Evolutionary conservation across 2,888 invertebrate genomes (phyloP).

Genomic region (Meghimatium bilineatum): DNA sequence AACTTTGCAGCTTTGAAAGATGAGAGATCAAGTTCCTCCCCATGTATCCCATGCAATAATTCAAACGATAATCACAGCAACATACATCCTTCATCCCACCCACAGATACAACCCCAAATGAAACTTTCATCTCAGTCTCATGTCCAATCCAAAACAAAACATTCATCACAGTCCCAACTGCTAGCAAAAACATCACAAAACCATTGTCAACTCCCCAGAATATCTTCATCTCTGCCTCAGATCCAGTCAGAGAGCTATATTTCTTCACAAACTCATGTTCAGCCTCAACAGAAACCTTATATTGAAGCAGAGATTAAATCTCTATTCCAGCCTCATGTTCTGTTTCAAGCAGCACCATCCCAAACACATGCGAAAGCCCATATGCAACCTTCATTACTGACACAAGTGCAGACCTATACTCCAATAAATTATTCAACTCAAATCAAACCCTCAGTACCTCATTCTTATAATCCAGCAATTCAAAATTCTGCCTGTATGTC

Average conservation of each 20-base stretch:
- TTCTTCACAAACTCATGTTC: not conserved
- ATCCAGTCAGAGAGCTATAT: not conserved
- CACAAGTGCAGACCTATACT: not conserved
- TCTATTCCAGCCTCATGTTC: not conserved
- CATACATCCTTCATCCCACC: not conserved
- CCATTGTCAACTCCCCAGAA: not conserved
- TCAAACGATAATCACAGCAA: not conserved
- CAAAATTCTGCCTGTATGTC: not conserved
- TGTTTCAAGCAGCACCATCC: not conserved
- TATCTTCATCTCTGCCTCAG: not conserved
- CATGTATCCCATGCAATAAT: not conserved
- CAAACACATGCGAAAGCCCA: not conserved
- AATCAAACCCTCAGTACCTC: not conserved
- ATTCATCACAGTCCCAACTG: not conserved
- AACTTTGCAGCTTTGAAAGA: constrained; percentile 44
- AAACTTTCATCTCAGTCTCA: not conserved
- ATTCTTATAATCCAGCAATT: not conserved
- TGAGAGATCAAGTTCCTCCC: constrained; percentile 13
- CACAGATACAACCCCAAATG: not conserved
- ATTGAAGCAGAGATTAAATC: not conserved
- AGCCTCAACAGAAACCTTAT: not conserved
- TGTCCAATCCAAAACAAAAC: not conserved
- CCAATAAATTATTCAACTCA: not conserved
- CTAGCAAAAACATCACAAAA: not conserved
- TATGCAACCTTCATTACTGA: not conserved